Evolutionary conservation across 2,888 invertebrate species (phyloP), one percentile per base, ranked within the genome.

Genomic region (Coenonympha arcania): DNA sequence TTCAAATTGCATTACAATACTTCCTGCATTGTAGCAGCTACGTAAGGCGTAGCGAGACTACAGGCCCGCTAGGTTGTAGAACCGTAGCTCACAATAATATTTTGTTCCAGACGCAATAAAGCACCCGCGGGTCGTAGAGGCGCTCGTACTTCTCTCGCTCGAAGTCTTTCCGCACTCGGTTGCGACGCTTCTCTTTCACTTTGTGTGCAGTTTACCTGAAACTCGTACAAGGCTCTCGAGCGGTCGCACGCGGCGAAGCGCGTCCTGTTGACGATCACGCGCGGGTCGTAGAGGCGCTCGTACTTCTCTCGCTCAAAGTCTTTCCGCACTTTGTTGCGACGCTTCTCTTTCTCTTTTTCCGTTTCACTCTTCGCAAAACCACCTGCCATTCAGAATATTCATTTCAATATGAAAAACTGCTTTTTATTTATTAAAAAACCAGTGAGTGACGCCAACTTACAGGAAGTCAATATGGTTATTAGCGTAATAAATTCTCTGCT

Each of bases 241-340:
- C 85, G 68, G 54, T 85, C 85, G 58, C 85, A 86, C 0, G 85
- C 82, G 0, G 82, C 76, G 57, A 76, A 73, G 20, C 67, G 64
- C 0, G 83, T 81, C n/a, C 79, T 62, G 52, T 83, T 84, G 42
- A 86, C 71, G 15, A 81, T 68, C 5, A 85, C 82, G 1, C 72
- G 66, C 0, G 63, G 59, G 59, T 84, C 79, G 57, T 68, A 83
- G 54, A 85, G 63, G 0, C 69, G 60, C 37, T 85, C 84, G 56
- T 68, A 85, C 55, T 72, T 71, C 54, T 84, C 84, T 1, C 84
- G 67, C 39, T 78, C 77, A 56, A 63, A 76, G 61, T 80, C 78
- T 9, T 66, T 69, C 51, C 67, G 66, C 18, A 79, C 31, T 0
- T 69, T 65, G 15, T 61, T 71, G 0, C 73, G 73, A 2, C 85